phyloP scores from a whole-genome alignment of 2,113 vertebrate species.

The Colistium nudipinnis region DNA sequence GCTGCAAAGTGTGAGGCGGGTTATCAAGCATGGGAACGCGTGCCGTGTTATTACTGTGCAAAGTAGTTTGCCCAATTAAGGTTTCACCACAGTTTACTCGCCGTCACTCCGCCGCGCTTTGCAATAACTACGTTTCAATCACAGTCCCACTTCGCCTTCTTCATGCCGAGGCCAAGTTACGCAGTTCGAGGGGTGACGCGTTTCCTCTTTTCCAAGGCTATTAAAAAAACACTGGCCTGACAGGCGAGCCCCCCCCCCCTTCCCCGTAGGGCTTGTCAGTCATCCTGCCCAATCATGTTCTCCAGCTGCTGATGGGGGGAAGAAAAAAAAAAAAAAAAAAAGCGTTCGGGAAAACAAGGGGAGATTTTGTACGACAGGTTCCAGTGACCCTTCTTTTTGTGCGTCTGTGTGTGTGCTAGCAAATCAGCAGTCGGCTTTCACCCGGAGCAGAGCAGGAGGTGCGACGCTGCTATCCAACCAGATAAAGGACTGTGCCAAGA shows the following conservation, averaged over 20 bases:
- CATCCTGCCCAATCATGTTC: constrained; percentile 41
- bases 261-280: constrained; percentile 55
- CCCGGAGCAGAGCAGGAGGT: constrained; percentile 10
- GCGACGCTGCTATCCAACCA: constrained; percentile 26
- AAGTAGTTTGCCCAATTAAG: constrained; percentile 43
- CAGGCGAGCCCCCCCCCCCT: constrained; percentile 47
- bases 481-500: constrained; percentile 67
- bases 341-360: constrained; percentile 47
- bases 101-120: constrained; percentile 31
- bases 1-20: constrained; percentile 12
- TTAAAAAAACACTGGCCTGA: constrained; percentile 58
- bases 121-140: constrained; percentile 60
- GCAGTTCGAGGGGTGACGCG: constrained; percentile 37
- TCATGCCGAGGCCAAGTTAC: constrained; percentile 49
- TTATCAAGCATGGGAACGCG: constrained; percentile 39
- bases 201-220: constrained; percentile 38
- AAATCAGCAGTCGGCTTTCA: constrained; percentile 47
- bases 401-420: constrained; percentile 45
- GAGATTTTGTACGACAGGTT: constrained; percentile 43
- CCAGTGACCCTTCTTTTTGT: constrained; percentile 38
- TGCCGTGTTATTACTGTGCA: constrained; percentile 30
- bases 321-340: constrained; percentile 3
- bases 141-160: constrained; percentile 45
- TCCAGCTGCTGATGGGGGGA: constrained; percentile 46
- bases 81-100: constrained; percentile 32